A percentile compares a stretch with the other conserved stretches of the same genome.
phyloP scores from a whole-genome alignment of 2,888 invertebrate species.

The Drosophila nigritarsus region DNA sequence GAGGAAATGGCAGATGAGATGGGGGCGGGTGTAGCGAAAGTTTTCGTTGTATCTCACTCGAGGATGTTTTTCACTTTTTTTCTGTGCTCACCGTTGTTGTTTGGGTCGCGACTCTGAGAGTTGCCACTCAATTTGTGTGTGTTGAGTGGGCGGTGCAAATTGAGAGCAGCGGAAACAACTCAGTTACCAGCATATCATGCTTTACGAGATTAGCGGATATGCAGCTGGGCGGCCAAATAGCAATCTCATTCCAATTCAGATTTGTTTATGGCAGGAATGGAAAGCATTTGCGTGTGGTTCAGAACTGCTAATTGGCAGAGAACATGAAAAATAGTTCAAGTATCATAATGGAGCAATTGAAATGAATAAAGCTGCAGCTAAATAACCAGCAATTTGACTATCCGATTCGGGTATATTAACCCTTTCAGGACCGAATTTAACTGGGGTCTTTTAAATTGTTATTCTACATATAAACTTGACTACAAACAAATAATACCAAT shows the following conservation, averaged over 20 bases:
- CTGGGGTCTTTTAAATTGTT: no score
- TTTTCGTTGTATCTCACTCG: constrained; percentile 42
- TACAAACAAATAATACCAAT: no score
- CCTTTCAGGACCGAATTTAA: neutral
- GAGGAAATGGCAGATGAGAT: neutral
- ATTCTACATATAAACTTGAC: no score
- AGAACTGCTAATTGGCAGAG: constrained; percentile 3
- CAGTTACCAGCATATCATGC: constrained; percentile 18
- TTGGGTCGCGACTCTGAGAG: constrained; percentile 22
- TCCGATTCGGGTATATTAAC: neutral
- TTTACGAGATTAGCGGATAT: constrained; percentile 21
- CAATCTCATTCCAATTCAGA: constrained; percentile 19
- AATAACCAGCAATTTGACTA: neutral
- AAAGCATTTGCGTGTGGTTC: neutral
- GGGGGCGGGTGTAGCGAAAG: constrained; percentile 10
- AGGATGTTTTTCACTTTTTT: constrained; percentile 22
- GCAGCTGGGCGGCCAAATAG: neutral
- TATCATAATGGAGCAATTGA: neutral
- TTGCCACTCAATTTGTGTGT: constrained; percentile 28
- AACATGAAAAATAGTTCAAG: neutral
- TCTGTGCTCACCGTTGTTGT: constrained; percentile 16
- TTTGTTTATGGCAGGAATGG: neutral
- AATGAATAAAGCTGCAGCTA: neutral
- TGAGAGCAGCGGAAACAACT: constrained; percentile 4
- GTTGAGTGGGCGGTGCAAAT: constrained; percentile 12